Conservation (phyloP, 2,797 vertebrate species). For the Ptychobarbus kaznakovi region DNA sequence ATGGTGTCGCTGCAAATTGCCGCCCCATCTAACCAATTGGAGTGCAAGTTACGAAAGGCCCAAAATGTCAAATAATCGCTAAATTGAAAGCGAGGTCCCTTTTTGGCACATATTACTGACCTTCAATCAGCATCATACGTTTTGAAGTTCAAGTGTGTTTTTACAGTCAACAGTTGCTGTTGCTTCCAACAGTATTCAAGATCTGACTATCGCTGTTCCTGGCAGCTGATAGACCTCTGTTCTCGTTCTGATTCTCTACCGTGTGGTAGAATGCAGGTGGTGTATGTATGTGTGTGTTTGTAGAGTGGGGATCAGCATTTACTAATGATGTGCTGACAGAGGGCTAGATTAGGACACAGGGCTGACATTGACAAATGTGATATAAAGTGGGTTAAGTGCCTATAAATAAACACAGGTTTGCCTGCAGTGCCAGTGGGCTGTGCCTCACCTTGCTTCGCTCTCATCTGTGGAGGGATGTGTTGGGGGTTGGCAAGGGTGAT, state of each 20-base stretch:
- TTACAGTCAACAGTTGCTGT: not conserved
- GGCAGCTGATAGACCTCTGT: slow-evolving; percentile 51
- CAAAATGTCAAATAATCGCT: not conserved
- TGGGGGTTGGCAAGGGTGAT: slow-evolving; percentile 7
- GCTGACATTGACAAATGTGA: slow-evolving; percentile 77
- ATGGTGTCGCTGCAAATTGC: not conserved
- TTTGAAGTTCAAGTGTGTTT: not conserved
- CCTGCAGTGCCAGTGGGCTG: slow-evolving; percentile 50
- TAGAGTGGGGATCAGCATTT: slow-evolving; percentile 59
- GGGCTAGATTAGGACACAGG: slow-evolving; percentile 69
- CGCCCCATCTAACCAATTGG: not conserved
- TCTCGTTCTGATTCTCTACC: slow-evolving; percentile 44
- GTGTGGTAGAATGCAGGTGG: slow-evolving; percentile 39
- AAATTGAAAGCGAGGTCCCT: not conserved
- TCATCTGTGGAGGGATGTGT: slow-evolving; percentile 22
- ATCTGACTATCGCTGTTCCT: slow-evolving; percentile 49
- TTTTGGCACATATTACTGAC: not conserved
- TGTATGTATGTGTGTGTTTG: slow-evolving; percentile 43
- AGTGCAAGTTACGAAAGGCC: not conserved
- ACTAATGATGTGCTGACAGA: slow-evolving; percentile 79
- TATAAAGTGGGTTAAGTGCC: slow-evolving; percentile 74
- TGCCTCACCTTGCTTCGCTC: slow-evolving; percentile 41
- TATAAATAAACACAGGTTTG: slow-evolving; percentile 73
- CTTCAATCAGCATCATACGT: not conserved
- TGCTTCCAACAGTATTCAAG: not conserved